Evolutionary conservation across 2,888 invertebrate genomes (phyloP).

Genomic region (Spodoptera picta): DNA sequence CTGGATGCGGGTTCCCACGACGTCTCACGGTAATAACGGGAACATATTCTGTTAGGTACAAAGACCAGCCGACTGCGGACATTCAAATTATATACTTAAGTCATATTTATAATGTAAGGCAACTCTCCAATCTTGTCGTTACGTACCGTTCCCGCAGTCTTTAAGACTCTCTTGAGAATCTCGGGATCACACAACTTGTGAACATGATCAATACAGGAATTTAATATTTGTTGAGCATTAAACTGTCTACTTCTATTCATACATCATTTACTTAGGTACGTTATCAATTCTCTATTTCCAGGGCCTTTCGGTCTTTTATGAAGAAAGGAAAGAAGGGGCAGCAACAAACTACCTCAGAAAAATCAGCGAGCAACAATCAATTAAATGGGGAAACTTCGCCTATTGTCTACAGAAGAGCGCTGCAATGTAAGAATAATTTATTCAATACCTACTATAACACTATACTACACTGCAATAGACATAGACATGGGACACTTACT

Average conservation of each 20-base stretch:
- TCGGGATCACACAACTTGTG: too few species aligned
- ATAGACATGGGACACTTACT: too few species aligned
- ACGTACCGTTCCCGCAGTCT: too few species aligned
- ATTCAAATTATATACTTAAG: neutral
- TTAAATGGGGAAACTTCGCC: conserved; percentile 79
- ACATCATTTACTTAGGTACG: neutral
- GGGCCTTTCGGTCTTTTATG: conserved; percentile 86
- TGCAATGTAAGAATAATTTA: conserved; percentile 75
- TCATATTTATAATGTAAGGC: neutral
- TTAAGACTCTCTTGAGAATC: too few species aligned
- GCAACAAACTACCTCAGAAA: conserved; percentile 61
- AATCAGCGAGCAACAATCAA: conserved; percentile 59
- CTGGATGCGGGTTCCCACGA: conserved; percentile 35
- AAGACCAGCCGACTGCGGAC: neutral
- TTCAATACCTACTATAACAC: neutral
- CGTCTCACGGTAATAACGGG: conserved; percentile 15
- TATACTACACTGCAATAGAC: too few species aligned
- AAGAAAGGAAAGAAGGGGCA: conserved; percentile 82
- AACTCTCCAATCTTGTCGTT: too few species aligned
- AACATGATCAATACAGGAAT: too few species aligned
- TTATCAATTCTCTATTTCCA: conserved; percentile 63
- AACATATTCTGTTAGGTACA: conserved; percentile 1
- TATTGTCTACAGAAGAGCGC: conserved; percentile 78
- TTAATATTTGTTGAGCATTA: too few species aligned
- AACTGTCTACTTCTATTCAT: too few species aligned